Percentiles rank a stretch among this genome's conserved stretches.
Evolutionary conservation across 2,113 vertebrate genomes (phyloP).

Genomic region (Notothenia coriiceps): DNA sequence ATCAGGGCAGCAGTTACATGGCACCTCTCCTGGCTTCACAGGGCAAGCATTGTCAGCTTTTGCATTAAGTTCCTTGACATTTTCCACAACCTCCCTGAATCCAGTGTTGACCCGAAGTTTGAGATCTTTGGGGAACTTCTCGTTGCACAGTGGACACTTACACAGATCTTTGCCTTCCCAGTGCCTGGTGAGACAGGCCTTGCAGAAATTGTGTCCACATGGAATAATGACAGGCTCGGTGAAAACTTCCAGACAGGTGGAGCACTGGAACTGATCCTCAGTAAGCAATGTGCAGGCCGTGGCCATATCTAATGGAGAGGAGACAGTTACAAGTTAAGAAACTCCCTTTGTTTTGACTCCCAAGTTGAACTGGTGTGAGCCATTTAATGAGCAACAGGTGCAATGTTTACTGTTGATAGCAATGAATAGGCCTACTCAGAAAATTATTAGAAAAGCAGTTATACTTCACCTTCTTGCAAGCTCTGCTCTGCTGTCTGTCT

Average conservation of each 20-base stretch:
- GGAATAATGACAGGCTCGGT: slow-evolving; percentile 58
- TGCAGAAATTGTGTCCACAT: slow-evolving; percentile 72
- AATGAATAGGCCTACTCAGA: neutral
- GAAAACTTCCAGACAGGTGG: slow-evolving; percentile 64
- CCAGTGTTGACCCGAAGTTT: slow-evolving; percentile 56
- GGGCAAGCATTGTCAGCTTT: neutral
- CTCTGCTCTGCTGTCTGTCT: neutral
- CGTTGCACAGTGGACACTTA: slow-evolving; percentile 64
- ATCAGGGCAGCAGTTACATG: slow-evolving; percentile 60
- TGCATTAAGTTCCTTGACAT: slow-evolving; percentile 36
- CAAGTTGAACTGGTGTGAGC: neutral
- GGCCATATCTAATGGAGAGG: slow-evolving; percentile 46
- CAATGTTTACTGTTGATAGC: neutral
- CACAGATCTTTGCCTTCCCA: slow-evolving; percentile 35
- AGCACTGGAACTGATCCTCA: slow-evolving; percentile 61
- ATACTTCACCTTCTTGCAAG: slow-evolving; percentile 36
- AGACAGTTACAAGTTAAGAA: neutral
- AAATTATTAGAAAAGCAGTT: neutral
- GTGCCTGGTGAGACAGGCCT: slow-evolving; percentile 50
- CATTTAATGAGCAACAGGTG: neutral
- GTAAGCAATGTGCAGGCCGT: slow-evolving; percentile 23
- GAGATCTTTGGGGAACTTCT: slow-evolving; percentile 42
- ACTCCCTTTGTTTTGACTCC: neutral
- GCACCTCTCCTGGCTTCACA: slow-evolving; percentile 43
- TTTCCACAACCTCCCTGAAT: slow-evolving; percentile 63